phyloP scores from a whole-genome alignment of 2,888 invertebrate species.

The Eristalinus aeneus region DNA sequence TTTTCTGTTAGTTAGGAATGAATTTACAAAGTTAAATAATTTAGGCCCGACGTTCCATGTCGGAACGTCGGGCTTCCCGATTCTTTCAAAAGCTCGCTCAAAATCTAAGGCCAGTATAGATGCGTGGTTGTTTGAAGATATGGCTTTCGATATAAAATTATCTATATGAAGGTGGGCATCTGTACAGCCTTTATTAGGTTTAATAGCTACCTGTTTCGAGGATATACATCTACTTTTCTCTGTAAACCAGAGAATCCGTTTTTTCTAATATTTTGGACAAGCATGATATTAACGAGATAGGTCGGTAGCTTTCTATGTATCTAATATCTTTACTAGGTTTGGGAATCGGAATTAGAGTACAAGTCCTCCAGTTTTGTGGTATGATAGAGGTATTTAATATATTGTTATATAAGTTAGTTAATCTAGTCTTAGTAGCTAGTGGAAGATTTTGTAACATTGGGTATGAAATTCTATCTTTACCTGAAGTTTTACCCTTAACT shows the following conservation, averaged over 20 bases:
- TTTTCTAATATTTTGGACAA: background rate
- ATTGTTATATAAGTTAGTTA: background rate
- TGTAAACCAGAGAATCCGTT: slow-evolving; percentile 73
- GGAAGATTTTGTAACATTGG: background rate
- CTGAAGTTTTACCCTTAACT: background rate
- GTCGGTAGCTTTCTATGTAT: too few relatives aligned
- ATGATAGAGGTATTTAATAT: background rate
- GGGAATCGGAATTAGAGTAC: background rate
- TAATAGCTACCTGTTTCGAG: slow-evolving; percentile 24
- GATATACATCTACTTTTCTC: background rate
- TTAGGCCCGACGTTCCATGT: slow-evolving; percentile 31
- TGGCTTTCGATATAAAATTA: background rate
- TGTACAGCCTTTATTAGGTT: background rate
- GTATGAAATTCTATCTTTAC: too few relatives aligned
- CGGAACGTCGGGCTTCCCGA: slow-evolving; percentile 10
- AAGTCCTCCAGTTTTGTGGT: background rate
- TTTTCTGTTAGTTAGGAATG: too few relatives aligned
- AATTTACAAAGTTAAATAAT: slow-evolving; percentile 26
- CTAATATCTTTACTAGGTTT: background rate
- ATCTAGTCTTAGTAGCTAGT: background rate
- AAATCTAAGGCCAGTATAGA: background rate
- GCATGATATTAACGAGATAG: too few relatives aligned
- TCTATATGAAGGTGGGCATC: slow-evolving; percentile 26
- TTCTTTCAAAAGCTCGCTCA: too few relatives aligned
- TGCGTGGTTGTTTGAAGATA: background rate